Conservation (phyloP, 2,888 invertebrate genomes). For the Micropterix aruncella region DNA sequence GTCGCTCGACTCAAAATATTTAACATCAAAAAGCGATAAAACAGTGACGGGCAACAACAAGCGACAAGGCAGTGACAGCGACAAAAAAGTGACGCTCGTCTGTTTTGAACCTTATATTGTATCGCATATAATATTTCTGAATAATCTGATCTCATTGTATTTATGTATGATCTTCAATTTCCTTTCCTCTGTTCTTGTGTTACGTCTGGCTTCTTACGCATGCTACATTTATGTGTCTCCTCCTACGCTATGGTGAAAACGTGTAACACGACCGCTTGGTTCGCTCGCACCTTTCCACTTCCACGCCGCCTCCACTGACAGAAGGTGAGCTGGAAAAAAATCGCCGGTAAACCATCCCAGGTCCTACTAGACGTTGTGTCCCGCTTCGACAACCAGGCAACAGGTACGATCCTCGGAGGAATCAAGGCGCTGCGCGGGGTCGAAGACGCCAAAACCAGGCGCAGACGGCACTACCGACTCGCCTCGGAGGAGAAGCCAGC, state of each 20-base stretch:
- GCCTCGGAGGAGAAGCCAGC: slow-evolving; percentile 69
- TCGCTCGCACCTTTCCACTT: slow-evolving; percentile 9
- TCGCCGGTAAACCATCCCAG: slow-evolving; percentile 44
- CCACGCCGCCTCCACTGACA: slow-evolving; percentile 18
- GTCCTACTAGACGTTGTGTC: slow-evolving; percentile 55
- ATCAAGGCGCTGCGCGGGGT: slow-evolving; percentile 31
- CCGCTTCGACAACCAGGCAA: slow-evolving; percentile 44
- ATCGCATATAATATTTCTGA: slow-evolving; percentile 7
- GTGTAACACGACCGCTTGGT: slow-evolving; percentile 10
- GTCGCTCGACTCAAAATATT: no score
- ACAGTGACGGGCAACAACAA: no score
- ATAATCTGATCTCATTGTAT: background rate
- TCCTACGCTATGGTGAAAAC: slow-evolving; percentile 5
- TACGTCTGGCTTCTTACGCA: slow-evolving; percentile 7
- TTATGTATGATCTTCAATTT: slow-evolving; percentile 4
- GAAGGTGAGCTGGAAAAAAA: slow-evolving; percentile 51
- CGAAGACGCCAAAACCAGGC: slow-evolving; percentile 46
- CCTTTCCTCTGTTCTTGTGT: no score
- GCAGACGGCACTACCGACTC: slow-evolving; percentile 62
- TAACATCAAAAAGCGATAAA: no score
- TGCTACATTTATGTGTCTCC: slow-evolving; percentile 7
- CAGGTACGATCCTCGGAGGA: slow-evolving; percentile 14
- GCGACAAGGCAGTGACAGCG: no score
- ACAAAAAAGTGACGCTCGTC: no score
- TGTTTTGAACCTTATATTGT: slow-evolving; percentile 7